These are phyloP conservation scores for Sphinx pinastri DNA, from an alignment of 2,888 invertebrate species.

Conservation along the genomic window DNA sequence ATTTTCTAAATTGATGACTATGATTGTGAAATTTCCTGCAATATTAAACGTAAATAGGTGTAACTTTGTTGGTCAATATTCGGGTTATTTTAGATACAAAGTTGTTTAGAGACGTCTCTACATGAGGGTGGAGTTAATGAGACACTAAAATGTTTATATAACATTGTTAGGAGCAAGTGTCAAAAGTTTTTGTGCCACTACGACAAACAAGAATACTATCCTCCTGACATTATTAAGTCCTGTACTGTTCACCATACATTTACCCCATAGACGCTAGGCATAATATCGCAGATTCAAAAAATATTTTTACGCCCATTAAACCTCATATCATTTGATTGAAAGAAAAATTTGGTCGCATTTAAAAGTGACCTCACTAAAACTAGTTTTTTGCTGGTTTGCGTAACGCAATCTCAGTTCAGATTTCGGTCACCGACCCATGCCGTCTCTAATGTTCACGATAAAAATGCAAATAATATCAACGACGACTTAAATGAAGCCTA, in stretches of 20 bases:
- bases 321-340: neutral
- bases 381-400: conserved; percentile 79
- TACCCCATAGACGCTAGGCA: too few relatives aligned
- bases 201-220: too few relatives aligned
- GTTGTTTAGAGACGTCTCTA: neutral
- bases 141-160: neutral
- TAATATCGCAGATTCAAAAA: too few relatives aligned
- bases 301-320: too few relatives aligned
- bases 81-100: neutral
- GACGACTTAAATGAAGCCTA: conserved; percentile 34
- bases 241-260: too few relatives aligned
- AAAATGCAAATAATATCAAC: conserved; percentile 75
- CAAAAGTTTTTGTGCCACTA: too few relatives aligned
- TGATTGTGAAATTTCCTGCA: conserved; percentile 4
- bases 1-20: conserved; percentile 12
- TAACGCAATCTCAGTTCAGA: conserved; percentile 59
- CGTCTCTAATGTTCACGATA: conserved; percentile 64
- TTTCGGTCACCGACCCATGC: conserved; percentile 67
- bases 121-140: neutral
- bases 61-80: neutral
- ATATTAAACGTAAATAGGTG: neutral
- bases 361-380: conserved; percentile 67
- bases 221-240: too few relatives aligned
- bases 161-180: neutral
- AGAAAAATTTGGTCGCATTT: conserved; percentile 39